phyloP scores from a whole-genome alignment of 37 sponge, comb jelly and placozoan genomes.

The Crambe crambe region DNA sequence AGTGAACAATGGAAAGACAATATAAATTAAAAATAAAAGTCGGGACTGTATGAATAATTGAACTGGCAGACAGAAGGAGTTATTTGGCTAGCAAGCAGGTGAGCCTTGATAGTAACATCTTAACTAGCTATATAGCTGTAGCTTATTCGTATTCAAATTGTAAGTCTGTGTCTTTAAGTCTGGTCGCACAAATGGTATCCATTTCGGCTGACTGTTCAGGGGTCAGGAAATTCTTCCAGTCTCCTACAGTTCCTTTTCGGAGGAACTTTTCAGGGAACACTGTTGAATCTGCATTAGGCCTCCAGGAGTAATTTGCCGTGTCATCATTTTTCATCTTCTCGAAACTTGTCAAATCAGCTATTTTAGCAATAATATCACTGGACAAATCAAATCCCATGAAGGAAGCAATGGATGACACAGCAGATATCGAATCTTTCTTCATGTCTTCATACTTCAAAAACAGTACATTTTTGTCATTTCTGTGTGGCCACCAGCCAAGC shows the following conservation, averaged over 20 bases:
- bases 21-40: no score
- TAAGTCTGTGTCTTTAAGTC: conserved; percentile 33
- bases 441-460: conserved; percentile 71
- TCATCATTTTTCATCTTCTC: conserved; percentile 46
- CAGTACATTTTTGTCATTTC: conserved; percentile 43
- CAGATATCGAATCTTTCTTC: conserved; percentile 33
- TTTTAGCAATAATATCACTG: conserved; percentile 16
- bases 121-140: no score
- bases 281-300: background rate
- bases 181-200: conserved; percentile 32
- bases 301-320: conserved; percentile 30
- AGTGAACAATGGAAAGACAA: no score
- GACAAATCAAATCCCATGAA: conserved; percentile 38
- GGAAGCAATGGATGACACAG: conserved; percentile 10
- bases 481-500: conserved; percentile 50
- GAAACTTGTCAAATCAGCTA: conserved; percentile 30
- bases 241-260: conserved; percentile 58
- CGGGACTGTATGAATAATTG: no score
- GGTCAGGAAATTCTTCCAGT: conserved; percentile 56
- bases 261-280: no score
- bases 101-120: no score
- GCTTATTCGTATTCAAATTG: no score
- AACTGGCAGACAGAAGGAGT: no score
- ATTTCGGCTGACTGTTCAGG: conserved; percentile 30
- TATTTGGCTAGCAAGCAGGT: no score